Base-by-base conservation (phyloP, 2,888 invertebrate genomes). In the Alsophila aescularia region DNA sequence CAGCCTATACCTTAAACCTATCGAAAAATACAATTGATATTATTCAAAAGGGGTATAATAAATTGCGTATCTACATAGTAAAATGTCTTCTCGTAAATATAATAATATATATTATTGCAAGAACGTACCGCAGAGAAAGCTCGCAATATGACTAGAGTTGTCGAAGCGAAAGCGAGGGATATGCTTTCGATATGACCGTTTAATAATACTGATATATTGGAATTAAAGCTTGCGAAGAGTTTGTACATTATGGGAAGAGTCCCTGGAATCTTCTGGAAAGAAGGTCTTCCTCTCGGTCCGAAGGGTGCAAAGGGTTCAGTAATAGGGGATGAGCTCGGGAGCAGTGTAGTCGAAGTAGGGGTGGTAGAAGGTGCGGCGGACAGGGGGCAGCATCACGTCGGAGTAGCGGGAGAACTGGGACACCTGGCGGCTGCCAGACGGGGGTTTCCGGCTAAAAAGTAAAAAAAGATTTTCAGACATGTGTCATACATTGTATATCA, bases 321-420 rank as follows among this genome's bases (percentile, higher is more conserved):
- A 90, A 72, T 85, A 85, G 55, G 87, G 86, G 61, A 80, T 56
- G 63, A 74, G 79, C 49, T 90, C 88, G n/a, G 88, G 86, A 43
- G 77, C 75, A 27, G 75, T 73, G 73, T 81, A 81, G 53, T 87
- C 87, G 69, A 79, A 72, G 73, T 81, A 83, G 40, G 88, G 89
- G 69, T 81, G 85, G 77, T 83, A 83, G 70, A 73, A 72, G 37
- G 79, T 75, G 69, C 90, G 90, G 58, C 90, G 90, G 0, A 64
- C 70, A 0, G 89, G 88, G 0, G 89, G 90, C 59, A 87, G 68
- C 85, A 90, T 86, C 57, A 82, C 81, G 72, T 90, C 91, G 5
- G 91, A 89, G 81, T 91, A 91, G 69, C 90, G 90, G 0, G 87
- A 87, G 83, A 91, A 91, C 67, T 91, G 90, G 1, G 86, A 87